phyloP scores from a whole-genome alignment of 92 coral and sea anemone genomes.

The Hydrozoanthus gracilis region DNA sequence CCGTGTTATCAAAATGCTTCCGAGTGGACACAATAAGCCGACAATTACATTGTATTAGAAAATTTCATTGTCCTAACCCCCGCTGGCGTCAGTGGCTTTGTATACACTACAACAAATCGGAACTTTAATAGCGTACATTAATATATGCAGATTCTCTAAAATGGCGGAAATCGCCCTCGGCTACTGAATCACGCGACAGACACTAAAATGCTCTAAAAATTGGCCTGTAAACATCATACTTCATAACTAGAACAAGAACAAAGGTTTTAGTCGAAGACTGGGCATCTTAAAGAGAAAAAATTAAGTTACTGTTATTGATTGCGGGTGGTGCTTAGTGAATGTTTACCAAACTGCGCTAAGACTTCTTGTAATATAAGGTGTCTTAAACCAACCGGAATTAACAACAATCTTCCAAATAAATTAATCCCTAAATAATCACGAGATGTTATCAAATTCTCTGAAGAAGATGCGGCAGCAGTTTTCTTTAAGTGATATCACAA shows the following conservation, averaged over 20 bases:
- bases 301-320: slow-evolving; percentile 33
- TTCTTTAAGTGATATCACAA: slow-evolving; percentile 17
- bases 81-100: slow-evolving; percentile 90
- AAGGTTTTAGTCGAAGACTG: not conserved
- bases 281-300: not conserved
- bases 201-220: slow-evolving; percentile 14
- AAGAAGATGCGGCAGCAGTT: slow-evolving; percentile 22
- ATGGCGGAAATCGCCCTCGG: slow-evolving; percentile 49
- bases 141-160: slow-evolving; percentile 73
- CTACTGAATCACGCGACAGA: slow-evolving; percentile 42
- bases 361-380: slow-evolving; percentile 39
- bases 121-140: slow-evolving; percentile 63
- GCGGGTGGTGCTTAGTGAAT: slow-evolving; percentile 36
- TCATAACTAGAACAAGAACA: not conserved
- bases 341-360: slow-evolving; percentile 41
- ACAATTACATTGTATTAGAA: slow-evolving; percentile 90
- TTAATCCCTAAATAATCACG: slow-evolving; percentile 46
- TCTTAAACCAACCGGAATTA: slow-evolving; percentile 32
- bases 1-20: slow-evolving; percentile 62
- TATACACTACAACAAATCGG: slow-evolving; percentile 64
- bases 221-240: not conserved
- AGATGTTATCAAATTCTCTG: slow-evolving; percentile 31
- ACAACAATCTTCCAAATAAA: slow-evolving; percentile 45
- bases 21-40: slow-evolving; percentile 74
- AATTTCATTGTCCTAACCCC: slow-evolving; percentile 81